Evolutionary conservation across 2,797 vertebrate species (phyloP), one percentile per base, ranked within the genome.

Genomic region (Falco rusticolus): DNA sequence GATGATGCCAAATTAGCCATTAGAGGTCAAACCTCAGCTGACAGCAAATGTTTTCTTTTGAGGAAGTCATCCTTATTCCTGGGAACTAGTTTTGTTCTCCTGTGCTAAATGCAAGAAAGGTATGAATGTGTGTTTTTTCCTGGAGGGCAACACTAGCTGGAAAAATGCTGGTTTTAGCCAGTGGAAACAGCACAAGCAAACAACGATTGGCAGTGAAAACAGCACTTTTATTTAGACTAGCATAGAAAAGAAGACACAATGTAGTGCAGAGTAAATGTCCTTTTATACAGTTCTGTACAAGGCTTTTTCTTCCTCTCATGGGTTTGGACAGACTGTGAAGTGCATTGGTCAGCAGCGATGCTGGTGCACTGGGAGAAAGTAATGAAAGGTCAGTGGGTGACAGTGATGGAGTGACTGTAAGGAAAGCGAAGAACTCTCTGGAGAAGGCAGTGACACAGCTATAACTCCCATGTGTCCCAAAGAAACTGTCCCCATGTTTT

Each of bases 171-270:
- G 48, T 0, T 94, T 95, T 93, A 95, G 93, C 94, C 93, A 94
- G 92, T 85, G 93, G 94, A 94, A 96, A 92, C 84, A 93, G 90
- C 87, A 75, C 83, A 85, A 94, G 94, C 93, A 96, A 95, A 96
- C 66, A 93, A 25, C 33, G 4, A 87, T 48, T 84, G 88, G 96
- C 94, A 96, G 91, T 63, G 86, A 83, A 94, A 97, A 88, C 85
- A 93, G 91, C 83, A 16, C 89, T 94, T 89, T 78, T 89, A 83
- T 96, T 94, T 95, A 94, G 94, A 71, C 87, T 68, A 91, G 85
- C 81, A 90, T 1, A 88, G 96, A 89, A 96, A 87, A 89, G 94
- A 87, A 94, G 95, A 65, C 78, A 85, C 84, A 93, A 20, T 75
- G 90, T 59, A 78, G 81, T 65, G 64, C 89, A 89, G 95, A 85